Base-by-base conservation (phyloP, 2,888 invertebrate genomes). In the Venusia cambrica region DNA sequence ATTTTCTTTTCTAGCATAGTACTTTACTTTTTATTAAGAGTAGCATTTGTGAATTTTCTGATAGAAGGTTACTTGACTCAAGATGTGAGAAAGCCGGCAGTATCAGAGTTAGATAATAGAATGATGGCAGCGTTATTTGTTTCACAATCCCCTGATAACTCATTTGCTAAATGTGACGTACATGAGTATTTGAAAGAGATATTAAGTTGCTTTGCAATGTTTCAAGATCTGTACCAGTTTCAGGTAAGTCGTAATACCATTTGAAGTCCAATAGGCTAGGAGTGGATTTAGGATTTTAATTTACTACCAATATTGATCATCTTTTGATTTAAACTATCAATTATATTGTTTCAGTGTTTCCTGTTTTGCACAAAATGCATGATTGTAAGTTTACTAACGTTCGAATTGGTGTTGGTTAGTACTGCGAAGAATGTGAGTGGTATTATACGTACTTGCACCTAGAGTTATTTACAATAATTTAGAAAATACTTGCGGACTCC, bases 21-120 rank as follows among this genome's bases (percentile, higher is more conserved):
- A 0, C 21, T 56, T 6, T 68, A 62, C 45, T 78, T 79, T 32
- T 52, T 49, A 11, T 18, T 64, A 6, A 62, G 75, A 10, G 26
- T 71, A 1, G 56, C 59, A 3, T 70, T 68, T 26, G 42, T 78
- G 1, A 80, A 80, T 38, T 48, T 57, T 3, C 64, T 77, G 2
- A 55, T 79, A 12, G 44, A 39, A 4, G 76, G 72, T 20, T 63
- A 72, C 39, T 49, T 74, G 15, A 46, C 56, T 15, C 39, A 28
- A 13, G 42, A 39, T 11, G 39, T 42, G 17, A 44, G 56, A 4
- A 11, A 10, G 9, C 49, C 54, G 1, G n/a, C n/a, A n/a, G n/a
- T n/a, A n/a, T n/a, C n/a, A n/a, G n/a, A n/a, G n/a, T n/a, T n/a
- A n/a, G n/a, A n/a, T n/a, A n/a, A n/a, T n/a, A n/a, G n/a, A n/a